A percentile compares a stretch with the other conserved stretches of the same genome.
These are phyloP conservation scores for Drosophila yakuba DNA, from an alignment of 1,140 invertebrate genomes.

Conservation along the genomic window DNA sequence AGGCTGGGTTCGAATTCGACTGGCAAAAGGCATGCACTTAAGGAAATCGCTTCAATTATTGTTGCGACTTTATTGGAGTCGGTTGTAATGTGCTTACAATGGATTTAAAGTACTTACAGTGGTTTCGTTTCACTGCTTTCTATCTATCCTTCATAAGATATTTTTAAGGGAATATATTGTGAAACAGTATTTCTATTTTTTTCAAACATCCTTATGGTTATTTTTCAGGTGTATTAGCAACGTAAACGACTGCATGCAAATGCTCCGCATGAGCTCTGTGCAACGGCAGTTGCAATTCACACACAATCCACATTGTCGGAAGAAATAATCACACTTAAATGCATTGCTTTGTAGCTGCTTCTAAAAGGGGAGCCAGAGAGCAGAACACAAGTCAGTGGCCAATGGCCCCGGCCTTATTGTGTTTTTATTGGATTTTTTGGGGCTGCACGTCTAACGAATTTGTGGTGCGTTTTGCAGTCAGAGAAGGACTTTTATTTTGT, in stretches of 20 bases:
- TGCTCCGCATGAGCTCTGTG: constrained; percentile 12
- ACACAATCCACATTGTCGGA: constrained; percentile 43
- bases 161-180: neutral
- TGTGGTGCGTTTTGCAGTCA: constrained; percentile 12
- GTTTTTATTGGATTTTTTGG: constrained; percentile 49
- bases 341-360: constrained; percentile 46
- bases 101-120: too few relatives aligned
- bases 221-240: constrained; percentile 5
- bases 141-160: neutral
- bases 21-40: constrained; percentile 7
- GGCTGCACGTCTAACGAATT: constrained; percentile 25
- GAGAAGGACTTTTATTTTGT: constrained; percentile 26
- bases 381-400: constrained; percentile 12
- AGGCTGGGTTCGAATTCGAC: constrained; percentile 6
- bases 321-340: constrained; percentile 58
- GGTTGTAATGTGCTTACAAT: too few relatives aligned
- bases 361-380: neutral
- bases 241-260: constrained; percentile 19
- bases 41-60: neutral
- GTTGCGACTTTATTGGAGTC: too few relatives aligned
- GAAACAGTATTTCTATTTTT: neutral
- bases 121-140: neutral
- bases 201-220: neutral
- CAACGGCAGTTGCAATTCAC: constrained; percentile 25
- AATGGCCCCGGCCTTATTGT: constrained; percentile 23